Conservation (phyloP, 2,113 vertebrate species). For the Platycercus adscitus region DNA sequence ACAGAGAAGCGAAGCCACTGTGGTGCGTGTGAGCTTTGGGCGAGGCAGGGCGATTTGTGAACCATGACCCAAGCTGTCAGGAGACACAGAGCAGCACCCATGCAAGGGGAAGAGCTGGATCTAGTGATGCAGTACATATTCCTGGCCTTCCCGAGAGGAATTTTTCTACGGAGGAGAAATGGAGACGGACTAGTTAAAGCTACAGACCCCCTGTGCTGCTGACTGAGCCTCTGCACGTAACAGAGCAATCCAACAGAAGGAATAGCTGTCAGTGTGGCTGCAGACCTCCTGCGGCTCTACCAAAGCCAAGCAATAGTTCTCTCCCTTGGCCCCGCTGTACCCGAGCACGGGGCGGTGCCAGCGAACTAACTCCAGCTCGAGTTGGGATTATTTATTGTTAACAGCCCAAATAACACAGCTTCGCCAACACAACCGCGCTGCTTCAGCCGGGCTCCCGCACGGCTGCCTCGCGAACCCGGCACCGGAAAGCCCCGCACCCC, state of each 20-base stretch:
- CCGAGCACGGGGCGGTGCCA: neutral
- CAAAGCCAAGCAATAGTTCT: too few species aligned
- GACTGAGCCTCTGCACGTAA: neutral
- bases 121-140: rapidly evolving
- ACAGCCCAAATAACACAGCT: too few species aligned
- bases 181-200: neutral
- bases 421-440: rapidly evolving
- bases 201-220: neutral
- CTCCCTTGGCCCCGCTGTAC: too few species aligned
- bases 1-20: neutral
- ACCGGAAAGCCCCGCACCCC: neutral
- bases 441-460: neutral
- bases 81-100: neutral
- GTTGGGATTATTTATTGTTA: neutral
- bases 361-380: neutral
- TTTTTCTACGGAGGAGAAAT: neutral
- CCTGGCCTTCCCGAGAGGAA: neutral
- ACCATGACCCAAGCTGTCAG: neutral
- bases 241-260: neutral
- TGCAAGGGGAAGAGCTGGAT: too few species aligned
- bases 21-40: neutral
- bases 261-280: neutral
- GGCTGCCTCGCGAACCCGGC: neutral
- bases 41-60: neutral
- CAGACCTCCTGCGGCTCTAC: neutral